These are phyloP conservation scores for Branchipolynoe longqiensis DNA, from an alignment of 2,888 invertebrate species.

Conservation along the genomic window DNA sequence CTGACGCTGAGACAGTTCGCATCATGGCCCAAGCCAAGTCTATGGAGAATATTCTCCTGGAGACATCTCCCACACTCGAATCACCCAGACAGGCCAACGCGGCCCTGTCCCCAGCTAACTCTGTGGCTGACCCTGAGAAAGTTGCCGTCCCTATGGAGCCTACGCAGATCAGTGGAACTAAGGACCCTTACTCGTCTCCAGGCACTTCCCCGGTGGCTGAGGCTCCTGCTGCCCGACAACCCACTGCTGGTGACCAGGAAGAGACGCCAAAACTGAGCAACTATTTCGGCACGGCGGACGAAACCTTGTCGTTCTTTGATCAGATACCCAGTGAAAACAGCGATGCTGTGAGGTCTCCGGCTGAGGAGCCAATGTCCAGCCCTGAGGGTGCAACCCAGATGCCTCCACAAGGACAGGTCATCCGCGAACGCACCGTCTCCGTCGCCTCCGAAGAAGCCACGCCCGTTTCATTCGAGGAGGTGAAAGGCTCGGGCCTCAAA, in stretches of 20 bases:
- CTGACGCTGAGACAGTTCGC: neutral
- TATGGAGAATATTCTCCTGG: conserved; percentile 67
- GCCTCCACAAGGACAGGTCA: neutral
- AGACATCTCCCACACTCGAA: conserved; percentile 45
- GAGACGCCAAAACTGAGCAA: conserved; percentile 1
- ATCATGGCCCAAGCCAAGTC: conserved; percentile 58
- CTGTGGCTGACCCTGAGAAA: neutral
- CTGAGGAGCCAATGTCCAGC: neutral
- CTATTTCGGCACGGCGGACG: conserved; percentile 3
- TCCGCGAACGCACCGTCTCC: conserved; percentile 19
- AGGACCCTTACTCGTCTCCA: neutral
- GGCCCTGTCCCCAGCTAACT: neutral
- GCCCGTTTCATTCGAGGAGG: conserved; percentile 65
- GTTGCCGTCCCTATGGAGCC: neutral
- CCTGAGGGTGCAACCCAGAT: neutral
- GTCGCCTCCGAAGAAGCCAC: conserved; percentile 58
- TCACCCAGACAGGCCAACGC: neutral
- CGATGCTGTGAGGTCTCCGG: neutral
- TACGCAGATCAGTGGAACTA: too few relatives aligned
- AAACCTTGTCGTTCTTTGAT: neutral
- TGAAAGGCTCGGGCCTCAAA: conserved; percentile 58
- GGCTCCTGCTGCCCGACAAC: neutral
- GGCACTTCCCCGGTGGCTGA: neutral
- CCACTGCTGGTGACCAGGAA: neutral
- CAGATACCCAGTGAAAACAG: neutral